Evolutionary conservation across 2,888 invertebrate species (phyloP), one percentile per base, ranked within the genome.

Genomic region (Furcula furcula): DNA sequence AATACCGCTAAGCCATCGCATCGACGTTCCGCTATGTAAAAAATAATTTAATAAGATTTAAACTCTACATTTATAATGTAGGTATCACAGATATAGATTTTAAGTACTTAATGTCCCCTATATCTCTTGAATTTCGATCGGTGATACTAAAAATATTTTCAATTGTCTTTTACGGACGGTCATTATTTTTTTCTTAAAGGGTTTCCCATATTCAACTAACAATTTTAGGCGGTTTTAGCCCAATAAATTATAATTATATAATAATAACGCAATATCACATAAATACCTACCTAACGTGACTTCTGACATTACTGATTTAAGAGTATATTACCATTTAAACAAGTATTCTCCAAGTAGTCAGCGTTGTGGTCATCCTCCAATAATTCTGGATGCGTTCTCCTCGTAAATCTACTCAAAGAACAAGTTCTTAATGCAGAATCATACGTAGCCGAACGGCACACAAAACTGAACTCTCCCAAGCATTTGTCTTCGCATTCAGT

Each of bases 401-500:
- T 88, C 0, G 97, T 97, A 66, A 95, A 96, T 66, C 92, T 77
- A 68, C 95, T 96, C 19, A 97, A 77, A 5, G 93, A 93, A 65
- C 97, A 97, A 27, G 93, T 94, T 41, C 95, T 90, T 63, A 94
- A 89, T 0, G 93, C 91, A 0, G 94, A 91, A 68, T 97, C 95
- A 63, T 93, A 97, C 0, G 96, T 94, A 0, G 95, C 96, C 0
- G 97, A 96, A 28, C 97, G 93, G 62, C 97, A 97, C 2, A 96
- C 94, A 67, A 97, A 96, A 44, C 94, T 95, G 67, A 95, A 95
- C 75, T 97, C 97, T 65, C 95, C 95, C 40, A 97, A 77, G 67
- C 97, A 97, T 68, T 94, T 94, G 68, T 97, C 96, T 75, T 97
- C 96, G 66, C 97, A 97, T 61, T 97, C 97, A 2, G 95, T 96